Conservation (phyloP, 2,113 vertebrate genomes). For the Chlamydotis undulata region DNA sequence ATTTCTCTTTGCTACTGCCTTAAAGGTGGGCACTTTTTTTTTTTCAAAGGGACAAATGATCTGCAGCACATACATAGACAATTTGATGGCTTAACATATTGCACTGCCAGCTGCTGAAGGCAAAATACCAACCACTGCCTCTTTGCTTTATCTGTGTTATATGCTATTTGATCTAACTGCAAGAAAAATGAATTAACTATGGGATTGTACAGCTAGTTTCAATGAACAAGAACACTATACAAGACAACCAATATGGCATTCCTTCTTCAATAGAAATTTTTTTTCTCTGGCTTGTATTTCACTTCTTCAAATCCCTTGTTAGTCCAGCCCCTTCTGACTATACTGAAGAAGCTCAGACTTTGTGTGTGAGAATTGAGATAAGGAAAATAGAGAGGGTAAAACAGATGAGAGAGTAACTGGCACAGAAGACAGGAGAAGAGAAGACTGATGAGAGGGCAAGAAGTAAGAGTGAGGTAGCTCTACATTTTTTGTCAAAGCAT, state of each 20-base stretch:
- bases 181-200: conserved; percentile 31
- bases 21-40: background rate
- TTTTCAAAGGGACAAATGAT: background rate
- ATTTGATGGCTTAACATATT: background rate
- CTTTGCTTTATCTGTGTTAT: conserved; percentile 18
- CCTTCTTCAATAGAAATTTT: background rate
- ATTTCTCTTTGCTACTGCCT: conserved; percentile 12
- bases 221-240: background rate
- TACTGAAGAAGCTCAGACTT: background rate
- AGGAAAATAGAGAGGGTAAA: background rate
- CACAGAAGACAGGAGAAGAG: background rate
- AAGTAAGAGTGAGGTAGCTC: background rate
- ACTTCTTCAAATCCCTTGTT: background rate
- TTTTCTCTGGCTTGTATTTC: background rate
- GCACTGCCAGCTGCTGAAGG: background rate
- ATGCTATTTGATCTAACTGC: conserved; percentile 21
- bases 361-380: background rate
- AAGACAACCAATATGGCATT: background rate
- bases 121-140: background rate
- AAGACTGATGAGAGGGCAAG: background rate
- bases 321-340: background rate
- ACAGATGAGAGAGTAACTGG: background rate
- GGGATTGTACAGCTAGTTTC: conserved; percentile 6
- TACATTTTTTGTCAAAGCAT: background rate
- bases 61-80: background rate